Conservation (phyloP, 2,113 vertebrate genomes). For the Dicrurus megarhynchus region DNA sequence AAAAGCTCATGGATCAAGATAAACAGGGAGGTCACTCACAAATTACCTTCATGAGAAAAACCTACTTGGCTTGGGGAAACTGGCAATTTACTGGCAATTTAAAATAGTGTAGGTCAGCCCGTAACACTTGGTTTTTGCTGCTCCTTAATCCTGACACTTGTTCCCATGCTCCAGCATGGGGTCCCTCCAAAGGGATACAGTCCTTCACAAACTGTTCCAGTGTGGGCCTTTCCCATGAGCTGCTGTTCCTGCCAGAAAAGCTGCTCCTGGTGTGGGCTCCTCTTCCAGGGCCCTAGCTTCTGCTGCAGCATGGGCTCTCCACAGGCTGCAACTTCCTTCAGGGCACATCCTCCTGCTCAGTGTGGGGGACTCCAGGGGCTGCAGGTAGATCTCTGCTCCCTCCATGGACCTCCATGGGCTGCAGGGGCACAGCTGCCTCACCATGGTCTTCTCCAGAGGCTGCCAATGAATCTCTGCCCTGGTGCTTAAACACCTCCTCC, state of each 20-base stretch:
- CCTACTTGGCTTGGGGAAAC: not conserved
- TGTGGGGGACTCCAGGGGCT: not conserved
- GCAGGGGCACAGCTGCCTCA: not conserved
- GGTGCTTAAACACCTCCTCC: not conserved
- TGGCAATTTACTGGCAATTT: not conserved
- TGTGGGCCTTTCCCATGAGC: not conserved
- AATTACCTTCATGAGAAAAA: not conserved
- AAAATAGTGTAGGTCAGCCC: not conserved
- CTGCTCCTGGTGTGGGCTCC: not conserved
- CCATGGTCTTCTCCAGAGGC: not conserved
- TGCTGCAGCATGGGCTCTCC: not conserved
- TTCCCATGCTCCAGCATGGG: not conserved
- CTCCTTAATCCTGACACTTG: not conserved
- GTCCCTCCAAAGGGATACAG: not conserved
- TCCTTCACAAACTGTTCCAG: not conserved
- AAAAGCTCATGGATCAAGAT: not conserved
- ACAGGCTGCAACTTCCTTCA: not conserved
- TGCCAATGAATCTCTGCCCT: not conserved
- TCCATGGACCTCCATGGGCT: fast-evolving
- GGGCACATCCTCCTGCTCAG: not conserved
- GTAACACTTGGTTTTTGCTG: not conserved
- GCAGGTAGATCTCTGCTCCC: not conserved
- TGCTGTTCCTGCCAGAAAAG: not conserved
- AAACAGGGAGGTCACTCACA: not conserved
- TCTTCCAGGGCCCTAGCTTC: not conserved